Conservation (phyloP, 2,113 vertebrate species). For the Microcebus ravelobensis region DNA sequence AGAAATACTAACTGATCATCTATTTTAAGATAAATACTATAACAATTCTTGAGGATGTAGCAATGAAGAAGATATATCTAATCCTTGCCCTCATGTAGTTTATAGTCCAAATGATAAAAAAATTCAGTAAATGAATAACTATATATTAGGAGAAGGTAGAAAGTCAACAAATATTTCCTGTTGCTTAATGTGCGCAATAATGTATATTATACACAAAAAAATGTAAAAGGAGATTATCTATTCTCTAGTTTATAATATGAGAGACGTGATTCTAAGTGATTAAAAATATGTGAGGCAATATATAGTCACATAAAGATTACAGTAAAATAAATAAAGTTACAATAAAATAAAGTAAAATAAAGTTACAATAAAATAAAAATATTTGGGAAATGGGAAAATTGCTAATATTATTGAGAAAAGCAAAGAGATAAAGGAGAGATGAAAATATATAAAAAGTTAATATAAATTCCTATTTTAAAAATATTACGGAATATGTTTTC, state of each 20-base stretch:
- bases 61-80: not conserved
- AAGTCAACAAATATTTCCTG: not conserved
- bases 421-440: not conserved
- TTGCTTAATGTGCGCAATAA: not conserved
- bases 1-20: not conserved
- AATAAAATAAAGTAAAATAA: no score
- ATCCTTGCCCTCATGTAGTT: not conserved
- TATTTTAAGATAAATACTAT: not conserved
- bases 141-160: not conserved
- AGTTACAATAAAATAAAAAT: not conserved
- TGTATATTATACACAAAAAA: not conserved
- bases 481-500: slow-evolving; percentile 5
- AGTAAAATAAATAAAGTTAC: not conserved
- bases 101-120: not conserved
- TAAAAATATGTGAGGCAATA: not conserved
- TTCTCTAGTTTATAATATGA: not conserved
- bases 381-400: not conserved
- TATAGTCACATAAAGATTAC: not conserved
- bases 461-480: not conserved
- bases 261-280: not conserved
- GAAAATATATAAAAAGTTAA: not conserved
- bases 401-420: slow-evolving; percentile 12
- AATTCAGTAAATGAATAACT: not conserved
- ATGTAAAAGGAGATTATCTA: not conserved
- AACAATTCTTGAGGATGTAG: not conserved